Evolutionary conservation across 2,888 invertebrate species (phyloP), one percentile per base, ranked within the genome.

Genomic region (Invenusta paracnida): DNA sequence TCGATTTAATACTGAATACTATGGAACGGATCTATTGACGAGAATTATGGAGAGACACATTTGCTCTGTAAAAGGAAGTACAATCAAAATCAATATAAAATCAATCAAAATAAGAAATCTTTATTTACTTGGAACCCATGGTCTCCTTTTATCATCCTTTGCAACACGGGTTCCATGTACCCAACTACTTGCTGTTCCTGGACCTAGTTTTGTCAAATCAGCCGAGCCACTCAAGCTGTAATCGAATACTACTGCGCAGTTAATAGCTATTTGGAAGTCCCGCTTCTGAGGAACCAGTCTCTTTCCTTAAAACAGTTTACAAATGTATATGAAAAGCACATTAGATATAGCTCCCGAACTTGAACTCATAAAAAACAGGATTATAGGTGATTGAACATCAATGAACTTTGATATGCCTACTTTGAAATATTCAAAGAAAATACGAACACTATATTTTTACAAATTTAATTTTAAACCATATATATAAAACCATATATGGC

Each of bases 181-280:
- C 73, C 73, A 73, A 73, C 73, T 73, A n/a, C 2, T 73, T 23
- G 73, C 2, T 13, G 11, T 73, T 2, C 73, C 23, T 23, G 73
- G 73, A 23, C 73, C 73, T n/a, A 73, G 73, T 25, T 73, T 73
- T 73, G 73, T 73, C 27, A 73, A 73, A 73, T 73, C 73, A 73
- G 73, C 73, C 5, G 73, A 73, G 17, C 73, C 73, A 73, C 73
- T 73, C 23, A 73, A 73, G 23, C 73, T 73, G 17, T 5, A n/a
- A n/a, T n/a, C 73, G 23, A 73, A 73, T n/a, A 73, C 2, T 73
- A 2, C 23, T 73, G 73, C 5, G 23, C 11, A 2, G 25, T 73
- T 23, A 73, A 73, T 73, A 23, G 73, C 11, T 25, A 13, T 73
- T n/a, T 2, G 25, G 2, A 73, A 23, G 5, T 5, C 25, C 5